phyloP scores from a whole-genome alignment of 1,140 invertebrate genomes.

The Semibalanus balanoides region DNA sequence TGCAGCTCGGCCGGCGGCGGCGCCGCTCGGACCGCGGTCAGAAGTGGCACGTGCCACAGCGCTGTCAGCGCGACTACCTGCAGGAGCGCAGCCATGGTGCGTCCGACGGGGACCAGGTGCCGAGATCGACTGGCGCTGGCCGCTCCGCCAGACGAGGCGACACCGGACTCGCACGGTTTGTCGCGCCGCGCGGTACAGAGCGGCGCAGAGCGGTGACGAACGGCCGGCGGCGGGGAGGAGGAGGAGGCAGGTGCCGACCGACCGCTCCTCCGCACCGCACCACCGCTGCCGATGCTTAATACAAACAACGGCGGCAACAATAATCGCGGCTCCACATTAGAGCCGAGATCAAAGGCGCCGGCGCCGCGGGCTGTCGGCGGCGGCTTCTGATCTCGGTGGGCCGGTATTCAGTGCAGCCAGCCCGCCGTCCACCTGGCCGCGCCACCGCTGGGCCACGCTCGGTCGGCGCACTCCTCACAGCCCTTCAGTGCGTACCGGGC shows the following conservation, averaged over 20 bases:
- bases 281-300: neutral
- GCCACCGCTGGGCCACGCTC: too few species aligned
- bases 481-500: too few species aligned
- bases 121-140: neutral
- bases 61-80: neutral
- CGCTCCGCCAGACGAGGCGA: too few species aligned
- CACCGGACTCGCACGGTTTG: too few species aligned
- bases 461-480: too few species aligned
- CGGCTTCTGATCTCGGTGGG: conserved; percentile 8
- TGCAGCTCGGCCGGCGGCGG: neutral
- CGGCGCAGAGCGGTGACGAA: too few species aligned
- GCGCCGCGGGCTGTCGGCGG: conserved; percentile 8
- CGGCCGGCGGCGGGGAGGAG: too few species aligned
- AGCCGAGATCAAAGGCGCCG: conserved; percentile 8
- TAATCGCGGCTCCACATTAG: conserved; percentile 5
- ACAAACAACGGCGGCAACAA: neutral
- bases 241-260: too few species aligned
- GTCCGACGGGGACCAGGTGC: neutral
- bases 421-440: neutral
- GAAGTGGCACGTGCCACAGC: neutral
- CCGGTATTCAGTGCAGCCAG: conserved; percentile 7
- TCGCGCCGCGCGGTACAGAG: too few species aligned
- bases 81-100: neutral
- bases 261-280: too few species aligned
- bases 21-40: too few species aligned